Base-by-base conservation (phyloP, 2,888 invertebrate species). In the Synanthedon myopaeformis region DNA sequence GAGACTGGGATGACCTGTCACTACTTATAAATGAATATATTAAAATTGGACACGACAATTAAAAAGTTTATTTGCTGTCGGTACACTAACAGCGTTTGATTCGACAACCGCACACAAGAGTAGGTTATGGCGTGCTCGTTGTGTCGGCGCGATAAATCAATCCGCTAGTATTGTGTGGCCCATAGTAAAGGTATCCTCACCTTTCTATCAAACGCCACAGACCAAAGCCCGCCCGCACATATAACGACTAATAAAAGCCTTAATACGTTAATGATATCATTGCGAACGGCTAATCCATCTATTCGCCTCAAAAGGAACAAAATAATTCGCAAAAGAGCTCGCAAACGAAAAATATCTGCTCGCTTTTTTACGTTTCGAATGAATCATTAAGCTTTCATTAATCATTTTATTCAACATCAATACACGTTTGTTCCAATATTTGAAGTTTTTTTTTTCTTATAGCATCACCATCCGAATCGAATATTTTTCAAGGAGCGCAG, bases 141-240 rank as follows among this genome's bases (percentile, higher is more conserved):
- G 63, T 63, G 76, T 72, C 78, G 76, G 76, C 70, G 72, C 74
- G 72, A 83, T 84, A 83, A 80, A 85, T 84, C 84, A 84, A 81
- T 80, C 74, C 59, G 59, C 59, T 65, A 63, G 73, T 64, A 79
- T 79, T 79, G 75, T 80, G 75, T 80, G 72, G 64, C 67, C 67
- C 58, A 62, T 63, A 65, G 67, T 69, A 67, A 67, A 63, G 58
- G 63, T 61, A 65, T 70, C 69, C 68, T 75, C 72, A 70, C 69
- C 66, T 69, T 62, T 60, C 63, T 64, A 59, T 56, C 57, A 55
- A 45, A 49, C 56, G 56, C 63, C 57, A 59, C 55, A 51, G 51
- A 51, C 41, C 41, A 52, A 51, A 58, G 56, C 52, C 57, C 59
- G 56, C 53, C 55, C 51, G 53, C 55, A 58, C 23, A 23, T 49